Conservation (phyloP, 1,140 invertebrate genomes). For the Linepithema humile region DNA sequence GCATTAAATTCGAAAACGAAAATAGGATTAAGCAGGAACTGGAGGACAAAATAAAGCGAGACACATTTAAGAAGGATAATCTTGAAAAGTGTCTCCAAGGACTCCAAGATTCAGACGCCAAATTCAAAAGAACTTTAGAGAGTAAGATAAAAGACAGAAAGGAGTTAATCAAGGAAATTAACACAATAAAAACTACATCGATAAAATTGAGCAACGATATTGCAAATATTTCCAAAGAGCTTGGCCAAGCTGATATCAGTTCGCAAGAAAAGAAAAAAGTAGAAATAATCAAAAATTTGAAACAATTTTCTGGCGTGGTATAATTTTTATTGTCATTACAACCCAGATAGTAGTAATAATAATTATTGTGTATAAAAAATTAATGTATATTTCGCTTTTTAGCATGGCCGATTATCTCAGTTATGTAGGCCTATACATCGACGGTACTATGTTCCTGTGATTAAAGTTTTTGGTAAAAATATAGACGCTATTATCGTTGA, state of each 20-base stretch:
- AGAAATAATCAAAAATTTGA: conserved; percentile 98
- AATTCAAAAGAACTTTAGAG: conserved; percentile 90
- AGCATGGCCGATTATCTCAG: conserved; percentile 97
- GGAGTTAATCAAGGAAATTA: conserved; percentile 88
- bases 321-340: conserved; percentile 66
- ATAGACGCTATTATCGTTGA: conserved; percentile 99
- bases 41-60: conserved; percentile 91
- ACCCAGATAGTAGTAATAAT: not conserved
- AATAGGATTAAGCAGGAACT: conserved; percentile 91
- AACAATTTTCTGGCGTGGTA: conserved; percentile 95
- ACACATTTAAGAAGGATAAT: conserved; percentile 90
- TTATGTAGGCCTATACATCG: conserved; percentile 98
- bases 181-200: conserved; percentile 91
- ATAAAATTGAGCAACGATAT: conserved; percentile 89
- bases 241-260: conserved; percentile 96
- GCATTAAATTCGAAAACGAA: conserved; percentile 95
- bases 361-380: not conserved
- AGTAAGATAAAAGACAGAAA: conserved; percentile 88
- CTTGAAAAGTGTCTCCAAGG: conserved; percentile 95
- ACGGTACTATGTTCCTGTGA: conserved; percentile 96
- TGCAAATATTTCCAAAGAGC: conserved; percentile 93
- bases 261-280: conserved; percentile 94
- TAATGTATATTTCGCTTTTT: conserved; percentile 66
- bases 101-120: conserved; percentile 93
- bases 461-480: conserved; percentile 97